Evolutionary conservation across 2,113 vertebrate species (phyloP).

Genomic region (Tychaedon coryphoeus): DNA sequence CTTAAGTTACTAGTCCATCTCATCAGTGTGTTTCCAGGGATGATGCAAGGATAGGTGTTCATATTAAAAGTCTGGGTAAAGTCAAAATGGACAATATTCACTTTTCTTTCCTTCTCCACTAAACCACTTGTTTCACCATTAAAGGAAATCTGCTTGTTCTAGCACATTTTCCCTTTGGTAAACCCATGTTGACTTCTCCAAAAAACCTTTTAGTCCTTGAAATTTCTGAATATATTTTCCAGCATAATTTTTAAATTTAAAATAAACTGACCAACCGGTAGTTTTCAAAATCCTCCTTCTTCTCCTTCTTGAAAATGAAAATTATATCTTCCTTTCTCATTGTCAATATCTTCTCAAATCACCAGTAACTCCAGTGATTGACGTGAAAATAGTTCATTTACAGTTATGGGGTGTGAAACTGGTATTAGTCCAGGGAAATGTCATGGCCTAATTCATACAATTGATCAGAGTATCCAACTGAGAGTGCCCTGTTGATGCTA

Average conservation of each 20-base stretch:
- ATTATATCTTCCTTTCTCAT: background rate
- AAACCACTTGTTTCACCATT: background rate
- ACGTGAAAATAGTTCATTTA: background rate
- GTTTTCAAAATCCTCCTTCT: background rate
- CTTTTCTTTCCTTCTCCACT: background rate
- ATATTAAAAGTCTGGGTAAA: background rate
- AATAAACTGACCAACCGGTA: background rate
- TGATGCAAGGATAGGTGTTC: background rate
- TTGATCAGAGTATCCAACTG: background rate
- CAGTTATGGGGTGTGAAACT: background rate
- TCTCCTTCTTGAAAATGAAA: background rate
- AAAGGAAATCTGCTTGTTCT: background rate
- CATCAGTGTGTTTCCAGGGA: background rate
- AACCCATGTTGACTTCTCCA: background rate
- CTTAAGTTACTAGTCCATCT: background rate
- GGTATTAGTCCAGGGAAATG: background rate
- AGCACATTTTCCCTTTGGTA: background rate
- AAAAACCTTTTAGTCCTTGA: background rate
- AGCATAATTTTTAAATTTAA: background rate
- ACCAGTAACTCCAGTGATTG: background rate
- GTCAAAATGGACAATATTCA: background rate
- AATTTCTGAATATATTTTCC: background rate
- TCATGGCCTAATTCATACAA: background rate
- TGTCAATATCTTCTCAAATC: background rate
- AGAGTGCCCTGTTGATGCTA: background rate